Evolutionary conservation across 2,888 invertebrate species (phyloP).

Genomic region (Agrochola circellaris): DNA sequence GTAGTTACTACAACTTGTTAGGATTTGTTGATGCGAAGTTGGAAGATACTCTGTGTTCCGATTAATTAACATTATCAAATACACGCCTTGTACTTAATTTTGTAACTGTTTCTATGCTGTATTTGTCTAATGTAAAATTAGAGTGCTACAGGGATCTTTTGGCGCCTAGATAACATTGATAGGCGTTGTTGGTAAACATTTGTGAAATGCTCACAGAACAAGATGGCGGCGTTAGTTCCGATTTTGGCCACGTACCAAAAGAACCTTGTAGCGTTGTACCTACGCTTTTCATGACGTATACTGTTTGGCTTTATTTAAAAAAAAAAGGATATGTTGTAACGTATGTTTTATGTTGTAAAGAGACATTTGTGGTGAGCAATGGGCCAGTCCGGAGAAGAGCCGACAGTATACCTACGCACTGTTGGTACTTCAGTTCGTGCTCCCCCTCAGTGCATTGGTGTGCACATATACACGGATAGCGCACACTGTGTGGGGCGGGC

Average conservation of each 20-base stretch:
- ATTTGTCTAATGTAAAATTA: conserved; percentile 1
- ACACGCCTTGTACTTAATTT: background rate
- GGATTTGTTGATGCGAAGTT: conserved; percentile 16
- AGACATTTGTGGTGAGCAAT: conserved; percentile 93
- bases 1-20: conserved; percentile 10
- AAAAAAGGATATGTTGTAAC: background rate
- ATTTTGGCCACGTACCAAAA: background rate
- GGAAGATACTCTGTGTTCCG: background rate
- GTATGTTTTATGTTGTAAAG: conserved; percentile 68
- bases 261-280: background rate
- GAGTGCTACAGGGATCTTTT: conserved; percentile 1
- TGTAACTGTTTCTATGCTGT: background rate
- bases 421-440: conserved; percentile 95
- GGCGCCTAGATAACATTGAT: background rate
- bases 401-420: conserved; percentile 94
- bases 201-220: background rate
- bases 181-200: background rate
- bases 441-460: conserved; percentile 95
- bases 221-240: background rate
- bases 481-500: conserved; percentile 95
- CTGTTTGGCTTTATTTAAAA: too few relatives aligned
- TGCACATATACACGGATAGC: conserved; percentile 97
- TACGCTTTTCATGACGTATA: background rate
- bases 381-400: conserved; percentile 92
- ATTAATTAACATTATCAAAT: conserved; percentile 20